Conservation (phyloP, 2,113 vertebrate genomes). For the Apodemus sylvaticus region DNA sequence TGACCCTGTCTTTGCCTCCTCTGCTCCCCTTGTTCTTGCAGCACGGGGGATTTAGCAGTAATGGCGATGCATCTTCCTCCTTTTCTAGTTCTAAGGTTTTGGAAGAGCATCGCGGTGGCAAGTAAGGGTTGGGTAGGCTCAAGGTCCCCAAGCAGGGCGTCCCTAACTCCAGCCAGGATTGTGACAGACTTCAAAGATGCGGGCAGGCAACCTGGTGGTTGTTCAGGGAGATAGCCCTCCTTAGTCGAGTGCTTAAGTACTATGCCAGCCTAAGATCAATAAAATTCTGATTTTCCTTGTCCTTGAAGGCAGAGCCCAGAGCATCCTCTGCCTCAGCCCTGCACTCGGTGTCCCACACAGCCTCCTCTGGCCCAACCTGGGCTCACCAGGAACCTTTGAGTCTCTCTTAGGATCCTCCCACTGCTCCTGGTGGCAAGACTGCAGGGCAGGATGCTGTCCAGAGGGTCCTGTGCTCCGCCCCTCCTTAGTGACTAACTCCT, state of each 20-base stretch:
- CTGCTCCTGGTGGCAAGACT: fast-evolving
- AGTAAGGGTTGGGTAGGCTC: background rate
- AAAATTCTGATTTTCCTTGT: slow-evolving; percentile 7
- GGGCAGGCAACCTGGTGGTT: background rate
- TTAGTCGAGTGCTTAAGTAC: slow-evolving; percentile 39
- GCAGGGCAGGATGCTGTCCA: background rate
- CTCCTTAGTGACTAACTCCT: background rate
- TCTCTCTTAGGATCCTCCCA: background rate
- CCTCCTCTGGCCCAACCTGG: background rate
- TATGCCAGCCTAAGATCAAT: background rate
- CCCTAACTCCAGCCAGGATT: background rate
- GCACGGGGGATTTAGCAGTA: background rate
- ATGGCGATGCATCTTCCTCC: background rate
- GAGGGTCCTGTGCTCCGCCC: background rate
- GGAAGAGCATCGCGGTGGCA: background rate
- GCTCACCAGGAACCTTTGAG: background rate
- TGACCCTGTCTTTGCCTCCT: background rate
- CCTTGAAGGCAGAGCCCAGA: background rate
- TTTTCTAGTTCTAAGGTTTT: background rate
- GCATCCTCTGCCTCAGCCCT: background rate
- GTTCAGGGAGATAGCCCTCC: background rate
- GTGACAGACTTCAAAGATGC: background rate
- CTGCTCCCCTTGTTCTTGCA: background rate
- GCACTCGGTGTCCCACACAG: background rate
- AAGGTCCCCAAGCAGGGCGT: background rate